phyloP scores from a whole-genome alignment of 2,113 vertebrate species.

The Misgurnus mizolepis region DNA sequence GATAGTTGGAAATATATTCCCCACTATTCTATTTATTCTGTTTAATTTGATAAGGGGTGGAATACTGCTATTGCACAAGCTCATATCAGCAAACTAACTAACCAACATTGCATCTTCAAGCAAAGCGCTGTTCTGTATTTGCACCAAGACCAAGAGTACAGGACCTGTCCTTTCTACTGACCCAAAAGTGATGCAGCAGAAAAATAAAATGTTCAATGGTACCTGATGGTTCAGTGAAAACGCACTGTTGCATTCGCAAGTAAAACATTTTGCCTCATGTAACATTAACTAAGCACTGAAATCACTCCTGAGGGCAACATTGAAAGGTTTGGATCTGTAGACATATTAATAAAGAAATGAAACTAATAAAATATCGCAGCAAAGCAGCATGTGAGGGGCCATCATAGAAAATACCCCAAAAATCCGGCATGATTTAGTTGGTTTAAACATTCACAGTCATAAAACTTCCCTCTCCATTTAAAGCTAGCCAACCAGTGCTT shows the following conservation, averaged over 20 bases:
- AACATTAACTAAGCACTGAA: conserved; percentile 27
- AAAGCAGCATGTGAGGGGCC: not conserved
- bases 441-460: conserved; percentile 15
- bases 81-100: not conserved
- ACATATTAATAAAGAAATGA: conserved; percentile 36
- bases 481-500: conserved; percentile 45
- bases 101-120: not conserved
- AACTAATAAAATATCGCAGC: conserved; percentile 18
- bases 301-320: conserved; percentile 43
- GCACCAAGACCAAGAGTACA: not conserved
- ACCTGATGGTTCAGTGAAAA: conserved; percentile 19
- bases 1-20: conserved; percentile 45
- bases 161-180: not conserved
- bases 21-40: conserved; percentile 14
- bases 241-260: conserved; percentile 21
- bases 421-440: not conserved
- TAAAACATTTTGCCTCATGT: conserved; percentile 22
- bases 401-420: conserved; percentile 12
- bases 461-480: conserved; percentile 39
- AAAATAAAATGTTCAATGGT: not conserved
- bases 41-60: conserved; percentile 30
- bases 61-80: not conserved
- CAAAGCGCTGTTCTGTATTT: not conserved
- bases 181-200: conserved; percentile 5
- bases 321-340: conserved; percentile 28